These are phyloP conservation scores for Zoanthus sansibaricus DNA, from an alignment of 92 coral and sea anemone species.

Conservation along the genomic window DNA sequence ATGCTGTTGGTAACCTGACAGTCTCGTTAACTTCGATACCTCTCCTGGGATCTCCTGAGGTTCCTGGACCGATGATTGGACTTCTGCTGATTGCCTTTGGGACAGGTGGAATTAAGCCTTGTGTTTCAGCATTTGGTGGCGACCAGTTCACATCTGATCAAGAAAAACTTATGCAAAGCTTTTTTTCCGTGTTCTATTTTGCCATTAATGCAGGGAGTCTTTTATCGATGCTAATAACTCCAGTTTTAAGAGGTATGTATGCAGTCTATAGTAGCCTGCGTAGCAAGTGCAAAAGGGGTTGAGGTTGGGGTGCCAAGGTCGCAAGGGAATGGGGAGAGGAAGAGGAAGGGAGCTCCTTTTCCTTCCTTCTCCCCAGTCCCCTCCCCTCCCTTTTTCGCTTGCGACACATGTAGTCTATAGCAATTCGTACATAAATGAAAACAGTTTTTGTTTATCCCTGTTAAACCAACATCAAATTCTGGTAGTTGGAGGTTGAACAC, in stretches of 20 bases:
- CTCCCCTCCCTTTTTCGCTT: too few relatives aligned
- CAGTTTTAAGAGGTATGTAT: constrained; percentile 77
- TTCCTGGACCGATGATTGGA: constrained; percentile 85
- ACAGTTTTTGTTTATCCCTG: too few relatives aligned
- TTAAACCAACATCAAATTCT: too few relatives aligned
- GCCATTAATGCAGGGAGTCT: constrained; percentile 91
- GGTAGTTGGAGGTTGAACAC: too few relatives aligned
- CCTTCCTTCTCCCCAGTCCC: too few relatives aligned
- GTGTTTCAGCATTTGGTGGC: constrained; percentile 90
- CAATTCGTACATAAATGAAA: too few relatives aligned
- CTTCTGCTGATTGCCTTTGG: constrained; percentile 85
- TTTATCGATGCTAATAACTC: constrained; percentile 79
- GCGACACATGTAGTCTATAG: too few relatives aligned
- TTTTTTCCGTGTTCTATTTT: constrained; percentile 87
- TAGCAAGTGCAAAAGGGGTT: too few relatives aligned
- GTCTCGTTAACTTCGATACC: constrained; percentile 79
- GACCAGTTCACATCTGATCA: constrained; percentile 86
- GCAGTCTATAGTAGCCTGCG: too few relatives aligned
- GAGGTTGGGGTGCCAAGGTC: too few relatives aligned
- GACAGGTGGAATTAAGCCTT: constrained; percentile 90
- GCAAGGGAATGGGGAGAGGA: too few relatives aligned
- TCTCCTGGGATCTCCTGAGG: constrained; percentile 76
- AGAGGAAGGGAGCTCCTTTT: too few relatives aligned
- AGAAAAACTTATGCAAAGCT: constrained; percentile 73
- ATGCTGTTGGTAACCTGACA: constrained; percentile 73